Percentiles rank a stretch among this genome's conserved stretches.
Evolutionary conservation across 2,113 vertebrate genomes (phyloP).

Genomic region (Platycercus adscitus): DNA sequence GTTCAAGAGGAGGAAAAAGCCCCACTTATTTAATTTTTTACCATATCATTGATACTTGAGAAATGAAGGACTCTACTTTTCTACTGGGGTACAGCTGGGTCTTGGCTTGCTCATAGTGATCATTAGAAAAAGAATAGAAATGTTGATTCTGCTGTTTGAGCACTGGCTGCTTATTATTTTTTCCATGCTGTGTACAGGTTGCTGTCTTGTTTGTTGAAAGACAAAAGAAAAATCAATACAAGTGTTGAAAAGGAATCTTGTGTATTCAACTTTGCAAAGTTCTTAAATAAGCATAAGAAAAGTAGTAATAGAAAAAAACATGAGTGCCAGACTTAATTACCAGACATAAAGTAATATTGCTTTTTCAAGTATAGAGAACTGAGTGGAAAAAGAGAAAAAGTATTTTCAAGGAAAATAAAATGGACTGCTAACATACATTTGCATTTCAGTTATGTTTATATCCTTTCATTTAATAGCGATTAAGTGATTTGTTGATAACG

Average conservation of each 20-base stretch:
- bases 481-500: neutral
- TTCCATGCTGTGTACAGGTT: neutral
- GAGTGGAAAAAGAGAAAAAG: neutral
- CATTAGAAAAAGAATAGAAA: neutral
- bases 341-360: neutral
- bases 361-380: neutral
- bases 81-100: neutral
- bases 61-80: neutral
- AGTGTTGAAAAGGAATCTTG: conserved; percentile 6
- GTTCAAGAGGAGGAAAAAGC: neutral
- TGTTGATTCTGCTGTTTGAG: conserved; percentile 14
- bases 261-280: conserved; percentile 28
- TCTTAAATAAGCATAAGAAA: conserved; percentile 29
- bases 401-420: conserved; percentile 4
- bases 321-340: conserved; percentile 32
- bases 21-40: neutral
- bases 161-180: neutral
- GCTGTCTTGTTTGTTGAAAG: conserved; percentile 2
- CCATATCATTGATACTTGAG: neutral
- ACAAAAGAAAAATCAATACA: conserved; percentile 57
- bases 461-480: neutral
- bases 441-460: neutral
- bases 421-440: neutral
- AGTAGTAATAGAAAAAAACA: neutral
- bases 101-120: neutral